Evolutionary conservation across 2,888 invertebrate species (phyloP), one percentile per base, ranked within the genome.

Genomic region (Sarcophaga variegata): DNA sequence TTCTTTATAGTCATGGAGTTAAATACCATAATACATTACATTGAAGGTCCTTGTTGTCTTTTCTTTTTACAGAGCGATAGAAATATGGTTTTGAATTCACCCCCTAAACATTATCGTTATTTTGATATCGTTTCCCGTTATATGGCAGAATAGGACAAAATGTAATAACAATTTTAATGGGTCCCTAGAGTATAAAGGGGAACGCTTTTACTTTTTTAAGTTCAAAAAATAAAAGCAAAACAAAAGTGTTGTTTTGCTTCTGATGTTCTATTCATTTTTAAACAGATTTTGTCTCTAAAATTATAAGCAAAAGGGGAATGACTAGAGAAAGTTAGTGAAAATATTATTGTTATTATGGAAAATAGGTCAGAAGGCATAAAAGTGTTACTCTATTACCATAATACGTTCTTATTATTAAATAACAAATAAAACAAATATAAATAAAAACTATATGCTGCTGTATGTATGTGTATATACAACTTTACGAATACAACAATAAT

Each of bases 341-440:
- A 60, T 45, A 66, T 71, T 54, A n/a, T 4, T 17, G 25, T 11
- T 45, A 60, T 71, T 70, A n/a, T 4, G 10, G 47, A 11, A 76
- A 76, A 76, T 81, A 22, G 76, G 72, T 67, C 72, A 77, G 22
- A 62, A 47, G 27, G 27, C 67, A 80, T 71, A 66, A 72, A 37
- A 67, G 74, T 74, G 62, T 74, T 47, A 60, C n/a, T 25, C 27
- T 27, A 27, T 17, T 62, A 62, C 12, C 20, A 70, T 14, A 12
- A 59, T 45, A 49, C 14, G 49, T 49, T 49, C 3, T 4, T 49
- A 14, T 49, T 49, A 4, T 37, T 6, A 37, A 37, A 49, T 4
- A 3, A 11, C 2, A 14, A 49, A 14, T 49, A 49, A 49, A 14
- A 49, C 11, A 12, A 49, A 49, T 49, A 12, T 3, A 49, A 49